phyloP scores from a whole-genome alignment of 2,113 vertebrate genomes.

The Romanogobio albipinnatus region DNA sequence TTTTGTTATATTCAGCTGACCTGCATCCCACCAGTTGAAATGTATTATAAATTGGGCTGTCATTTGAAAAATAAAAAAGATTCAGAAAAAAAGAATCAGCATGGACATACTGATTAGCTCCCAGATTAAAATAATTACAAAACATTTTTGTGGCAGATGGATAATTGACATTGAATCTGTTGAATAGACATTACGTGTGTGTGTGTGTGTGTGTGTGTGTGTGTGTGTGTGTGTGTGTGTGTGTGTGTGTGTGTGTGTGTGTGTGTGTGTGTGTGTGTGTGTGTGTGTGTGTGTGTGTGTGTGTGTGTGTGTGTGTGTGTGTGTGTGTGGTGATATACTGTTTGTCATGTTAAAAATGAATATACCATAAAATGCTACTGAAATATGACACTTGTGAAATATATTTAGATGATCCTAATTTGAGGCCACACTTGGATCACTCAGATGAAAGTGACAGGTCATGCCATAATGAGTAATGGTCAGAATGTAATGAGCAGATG shows the following conservation, averaged over 20 bases:
- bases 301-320: not conserved
- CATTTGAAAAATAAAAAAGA: not conserved
- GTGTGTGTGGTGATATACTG: not conserved
- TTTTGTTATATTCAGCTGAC: slow-evolving; percentile 43
- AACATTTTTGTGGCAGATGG: not conserved
- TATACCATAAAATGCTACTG: not conserved
- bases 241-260: not conserved
- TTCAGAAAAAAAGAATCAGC: not conserved
- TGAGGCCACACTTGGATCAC: not conserved
- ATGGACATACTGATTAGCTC: not conserved
- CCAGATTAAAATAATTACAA: not conserved
- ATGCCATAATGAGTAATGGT: slow-evolving; percentile 19
- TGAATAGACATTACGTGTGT: not conserved
- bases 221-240: not conserved
- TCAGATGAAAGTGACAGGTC: slow-evolving; percentile 3
- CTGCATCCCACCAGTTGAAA: not conserved
- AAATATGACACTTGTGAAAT: not conserved
- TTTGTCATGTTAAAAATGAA: not conserved
- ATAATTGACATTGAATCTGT: not conserved
- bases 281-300: not conserved
- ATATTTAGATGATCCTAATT: slow-evolving; percentile 18
- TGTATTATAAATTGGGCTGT: not conserved
- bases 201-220: not conserved
- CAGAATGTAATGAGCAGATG: slow-evolving; percentile 20
- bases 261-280: not conserved